phyloP scores from a whole-genome alignment of 2,797 vertebrate genomes.

The Pygocentrus nattereri region DNA sequence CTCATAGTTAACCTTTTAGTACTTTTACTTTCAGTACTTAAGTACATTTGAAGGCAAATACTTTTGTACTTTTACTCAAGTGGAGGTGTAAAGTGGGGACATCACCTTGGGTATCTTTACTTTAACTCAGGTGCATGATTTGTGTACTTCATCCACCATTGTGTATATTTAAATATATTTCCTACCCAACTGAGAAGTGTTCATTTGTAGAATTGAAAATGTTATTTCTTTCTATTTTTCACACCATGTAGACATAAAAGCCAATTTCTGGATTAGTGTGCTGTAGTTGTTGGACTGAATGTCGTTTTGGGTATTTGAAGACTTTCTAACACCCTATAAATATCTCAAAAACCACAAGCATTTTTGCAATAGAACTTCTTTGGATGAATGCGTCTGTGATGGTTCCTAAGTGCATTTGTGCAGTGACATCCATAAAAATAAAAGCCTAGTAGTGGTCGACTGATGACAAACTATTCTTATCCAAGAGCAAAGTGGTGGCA shows the following conservation, averaged over 20 bases:
- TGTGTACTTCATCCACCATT: too few species aligned
- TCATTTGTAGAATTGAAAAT: background rate
- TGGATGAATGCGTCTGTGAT: slow-evolving; percentile 48
- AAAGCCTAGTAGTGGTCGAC: slow-evolving; percentile 52
- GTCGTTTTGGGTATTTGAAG: slow-evolving; percentile 36
- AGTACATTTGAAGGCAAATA: too few species aligned
- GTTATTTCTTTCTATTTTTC: background rate
- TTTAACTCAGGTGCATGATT: too few species aligned
- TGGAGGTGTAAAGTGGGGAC: too few species aligned
- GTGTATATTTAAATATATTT: slow-evolving; percentile 18
- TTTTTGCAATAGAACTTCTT: slow-evolving; percentile 46
- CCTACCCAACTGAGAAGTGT: background rate
- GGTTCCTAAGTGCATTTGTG: slow-evolving; percentile 59
- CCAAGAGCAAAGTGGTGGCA: slow-evolving; percentile 53
- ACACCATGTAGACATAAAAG: slow-evolving; percentile 7
- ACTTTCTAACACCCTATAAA: slow-evolving; percentile 56
- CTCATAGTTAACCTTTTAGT: too few species aligned
- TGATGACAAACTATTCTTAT: slow-evolving; percentile 60
- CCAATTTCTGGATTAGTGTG: slow-evolving; percentile 23
- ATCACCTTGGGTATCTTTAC: too few species aligned
- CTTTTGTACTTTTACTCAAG: too few species aligned
- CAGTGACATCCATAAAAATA: slow-evolving; percentile 64
- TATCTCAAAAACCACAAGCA: slow-evolving; percentile 44
- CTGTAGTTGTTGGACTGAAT: slow-evolving; percentile 36
- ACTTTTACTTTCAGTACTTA: too few species aligned